These are phyloP conservation scores for Sclerurus mexicanus DNA, from an alignment of 2,113 vertebrate genomes.

Conservation along the genomic window DNA sequence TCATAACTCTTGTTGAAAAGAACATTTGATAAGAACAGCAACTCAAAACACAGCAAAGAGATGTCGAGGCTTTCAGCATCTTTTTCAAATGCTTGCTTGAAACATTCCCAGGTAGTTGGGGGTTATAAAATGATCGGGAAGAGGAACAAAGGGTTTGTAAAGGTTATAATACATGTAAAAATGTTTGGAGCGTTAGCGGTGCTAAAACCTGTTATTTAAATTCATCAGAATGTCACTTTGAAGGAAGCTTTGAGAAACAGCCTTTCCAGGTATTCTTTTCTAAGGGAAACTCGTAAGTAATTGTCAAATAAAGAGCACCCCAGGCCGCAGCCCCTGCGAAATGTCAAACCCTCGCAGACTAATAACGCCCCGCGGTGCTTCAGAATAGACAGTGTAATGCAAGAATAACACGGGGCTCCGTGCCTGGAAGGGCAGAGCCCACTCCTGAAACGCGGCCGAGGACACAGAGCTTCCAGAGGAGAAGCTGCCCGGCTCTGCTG, in stretches of 20 bases:
- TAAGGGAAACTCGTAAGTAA: neutral
- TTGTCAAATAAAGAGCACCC: constrained; percentile 30
- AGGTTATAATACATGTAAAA: constrained; percentile 44
- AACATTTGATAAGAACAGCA: neutral
- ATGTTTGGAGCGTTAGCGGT: constrained; percentile 44
- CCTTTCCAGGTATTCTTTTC: neutral
- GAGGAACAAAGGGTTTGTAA: constrained; percentile 6
- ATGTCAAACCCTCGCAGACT: constrained; percentile 22
- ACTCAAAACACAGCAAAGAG: neutral
- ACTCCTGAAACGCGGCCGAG: neutral
- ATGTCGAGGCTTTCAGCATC: neutral
- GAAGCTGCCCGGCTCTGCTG: neutral
- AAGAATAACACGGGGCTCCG: neutral
- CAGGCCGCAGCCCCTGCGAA: neutral
- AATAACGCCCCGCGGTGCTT: neutral
- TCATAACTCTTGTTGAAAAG: neutral
- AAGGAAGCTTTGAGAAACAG: constrained; percentile 34
- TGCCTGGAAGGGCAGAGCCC: neutral
- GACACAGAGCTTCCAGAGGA: neutral
- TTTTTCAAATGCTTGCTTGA: neutral
- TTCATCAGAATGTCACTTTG: constrained; percentile 42
- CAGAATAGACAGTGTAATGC: neutral
- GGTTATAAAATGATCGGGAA: neutral
- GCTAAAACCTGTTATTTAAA: constrained; percentile 34
- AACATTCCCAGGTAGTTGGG: neutral